phyloP scores from a whole-genome alignment of 2,888 invertebrate genomes.

The Spodoptera picta region DNA sequence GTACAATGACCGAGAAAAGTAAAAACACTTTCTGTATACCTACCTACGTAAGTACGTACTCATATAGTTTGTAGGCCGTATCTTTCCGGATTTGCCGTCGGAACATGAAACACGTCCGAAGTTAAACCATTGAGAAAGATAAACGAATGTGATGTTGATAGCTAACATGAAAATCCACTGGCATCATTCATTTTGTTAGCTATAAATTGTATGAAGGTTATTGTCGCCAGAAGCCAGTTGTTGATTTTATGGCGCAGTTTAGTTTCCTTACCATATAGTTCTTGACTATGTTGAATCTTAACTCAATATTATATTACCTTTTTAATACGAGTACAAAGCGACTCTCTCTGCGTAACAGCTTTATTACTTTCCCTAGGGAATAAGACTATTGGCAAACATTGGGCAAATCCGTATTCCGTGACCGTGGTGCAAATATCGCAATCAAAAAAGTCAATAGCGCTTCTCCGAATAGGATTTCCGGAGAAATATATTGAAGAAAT shows the following conservation, averaged over 20 bases:
- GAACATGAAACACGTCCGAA: conserved; percentile 37
- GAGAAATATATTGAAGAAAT: too few relatives aligned
- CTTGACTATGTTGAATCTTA: too few relatives aligned
- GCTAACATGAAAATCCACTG: conserved; percentile 22
- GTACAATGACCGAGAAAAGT: conserved; percentile 74
- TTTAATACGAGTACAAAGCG: too few relatives aligned
- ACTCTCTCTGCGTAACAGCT: too few relatives aligned
- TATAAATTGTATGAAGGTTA: not conserved
- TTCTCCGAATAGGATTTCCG: too few relatives aligned
- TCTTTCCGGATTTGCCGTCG: conserved; percentile 55
- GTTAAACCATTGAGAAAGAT: conserved; percentile 38
- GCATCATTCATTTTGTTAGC: conserved; percentile 13
- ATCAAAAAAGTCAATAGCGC: too few relatives aligned
- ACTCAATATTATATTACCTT: too few relatives aligned
- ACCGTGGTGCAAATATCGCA: too few relatives aligned
- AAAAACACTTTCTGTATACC: conserved; percentile 78
- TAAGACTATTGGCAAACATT: too few relatives aligned
- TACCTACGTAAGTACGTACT: conserved; percentile 23
- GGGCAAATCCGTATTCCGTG: too few relatives aligned
- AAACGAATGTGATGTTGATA: conserved; percentile 6
- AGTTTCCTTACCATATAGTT: too few relatives aligned
- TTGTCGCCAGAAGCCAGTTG: not conserved
- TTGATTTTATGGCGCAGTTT: not conserved
- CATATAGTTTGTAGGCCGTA: conserved; percentile 59
- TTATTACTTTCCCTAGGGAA: too few relatives aligned